Conservation (phyloP, 2,888 invertebrate genomes). For the Drosophila picticornis region DNA sequence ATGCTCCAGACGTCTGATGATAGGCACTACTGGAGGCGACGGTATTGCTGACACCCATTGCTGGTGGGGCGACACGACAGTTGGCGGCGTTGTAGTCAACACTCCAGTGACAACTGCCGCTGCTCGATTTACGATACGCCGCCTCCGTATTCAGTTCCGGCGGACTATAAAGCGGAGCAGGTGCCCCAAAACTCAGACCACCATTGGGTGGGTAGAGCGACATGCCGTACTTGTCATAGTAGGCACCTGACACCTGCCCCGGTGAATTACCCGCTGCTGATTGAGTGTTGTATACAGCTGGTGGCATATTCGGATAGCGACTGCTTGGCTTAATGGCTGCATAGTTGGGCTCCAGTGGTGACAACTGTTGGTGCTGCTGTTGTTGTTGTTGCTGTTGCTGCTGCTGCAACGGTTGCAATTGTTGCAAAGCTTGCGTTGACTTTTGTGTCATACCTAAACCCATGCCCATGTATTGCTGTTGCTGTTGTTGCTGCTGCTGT, state of each 20-base stretch:
- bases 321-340: constrained; percentile 71
- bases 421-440: constrained; percentile 32
- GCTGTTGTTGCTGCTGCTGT: constrained; percentile 33
- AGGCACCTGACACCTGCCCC: constrained; percentile 24
- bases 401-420: constrained; percentile 28
- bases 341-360: constrained; percentile 69
- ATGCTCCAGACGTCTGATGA: constrained; percentile 42
- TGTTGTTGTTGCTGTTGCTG: constrained; percentile 33
- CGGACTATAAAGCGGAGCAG: constrained; percentile 65
- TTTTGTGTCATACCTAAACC: constrained; percentile 21
- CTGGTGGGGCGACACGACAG: constrained; percentile 46
- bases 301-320: constrained; percentile 58
- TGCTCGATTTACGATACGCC: constrained; percentile 67
- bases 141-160: constrained; percentile 52
- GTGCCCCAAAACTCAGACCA: constrained; percentile 36
- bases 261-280: constrained; percentile 5
- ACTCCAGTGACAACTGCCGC: constrained; percentile 70
- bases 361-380: constrained; percentile 54
- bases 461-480: constrained; percentile 31
- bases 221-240: constrained; percentile 78
- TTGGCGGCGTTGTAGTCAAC: constrained; percentile 71
- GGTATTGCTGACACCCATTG: constrained; percentile 24
- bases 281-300: constrained; percentile 20
- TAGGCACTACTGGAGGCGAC: constrained; percentile 30
- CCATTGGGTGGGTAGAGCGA: constrained; percentile 61